phyloP scores from a whole-genome alignment of 2,113 vertebrate genomes.

The Malurus alboscapulatus region DNA sequence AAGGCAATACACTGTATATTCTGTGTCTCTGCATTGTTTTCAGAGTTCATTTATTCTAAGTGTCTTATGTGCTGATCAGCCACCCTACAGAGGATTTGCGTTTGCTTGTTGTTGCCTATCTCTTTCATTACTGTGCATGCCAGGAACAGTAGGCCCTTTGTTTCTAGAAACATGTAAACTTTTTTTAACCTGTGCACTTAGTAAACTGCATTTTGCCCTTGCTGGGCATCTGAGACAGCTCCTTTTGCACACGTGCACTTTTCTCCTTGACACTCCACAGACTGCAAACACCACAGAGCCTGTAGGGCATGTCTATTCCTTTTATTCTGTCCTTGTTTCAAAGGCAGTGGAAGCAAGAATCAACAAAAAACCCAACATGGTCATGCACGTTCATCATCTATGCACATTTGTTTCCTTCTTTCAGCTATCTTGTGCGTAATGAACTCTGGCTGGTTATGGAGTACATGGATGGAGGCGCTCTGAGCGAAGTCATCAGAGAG shows the following conservation, averaged over 20 bases:
- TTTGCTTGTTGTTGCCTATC: background rate
- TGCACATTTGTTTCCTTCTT: background rate
- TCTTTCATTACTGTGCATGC: background rate
- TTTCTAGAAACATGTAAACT: background rate
- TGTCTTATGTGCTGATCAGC: background rate
- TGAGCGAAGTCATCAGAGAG: conserved; percentile 91
- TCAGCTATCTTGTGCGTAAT: conserved; percentile 91
- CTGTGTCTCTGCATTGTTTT: background rate
- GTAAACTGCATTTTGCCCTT: background rate
- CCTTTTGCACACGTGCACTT: background rate
- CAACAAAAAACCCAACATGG: background rate
- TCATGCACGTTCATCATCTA: background rate
- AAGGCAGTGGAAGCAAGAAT: background rate
- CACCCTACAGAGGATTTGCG: background rate
- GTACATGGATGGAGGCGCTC: conserved; percentile 90
- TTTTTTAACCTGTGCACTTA: background rate
- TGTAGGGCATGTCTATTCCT: background rate
- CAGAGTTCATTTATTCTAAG: background rate
- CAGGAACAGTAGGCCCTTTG: background rate
- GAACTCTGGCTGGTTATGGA: conserved; percentile 99
- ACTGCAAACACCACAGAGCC: background rate
- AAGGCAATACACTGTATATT: background rate
- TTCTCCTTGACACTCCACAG: background rate
- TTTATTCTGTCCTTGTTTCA: background rate
- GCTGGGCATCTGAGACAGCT: background rate